phyloP scores from a whole-genome alignment of 2,888 invertebrate species.

The Stenchaetothrips biformis region DNA sequence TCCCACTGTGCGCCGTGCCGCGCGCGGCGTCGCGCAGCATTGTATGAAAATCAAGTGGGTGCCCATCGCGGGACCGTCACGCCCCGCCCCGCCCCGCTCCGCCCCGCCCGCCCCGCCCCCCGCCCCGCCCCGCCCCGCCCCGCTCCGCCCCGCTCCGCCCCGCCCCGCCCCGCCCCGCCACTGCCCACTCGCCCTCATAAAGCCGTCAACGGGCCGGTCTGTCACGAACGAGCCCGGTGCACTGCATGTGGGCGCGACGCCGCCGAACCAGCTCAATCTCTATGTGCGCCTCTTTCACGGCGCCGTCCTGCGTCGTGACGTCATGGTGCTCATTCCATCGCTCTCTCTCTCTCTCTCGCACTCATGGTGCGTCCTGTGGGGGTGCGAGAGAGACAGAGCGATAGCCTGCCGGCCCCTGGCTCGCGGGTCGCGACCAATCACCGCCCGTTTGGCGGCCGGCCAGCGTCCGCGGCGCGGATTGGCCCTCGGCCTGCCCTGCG shows the following conservation, averaged over 20 bases:
- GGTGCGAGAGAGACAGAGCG: too few species aligned
- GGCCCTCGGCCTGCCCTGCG: too few species aligned
- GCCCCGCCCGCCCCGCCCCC: too few species aligned
- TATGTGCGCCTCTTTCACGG: not conserved
- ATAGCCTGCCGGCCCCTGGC: too few species aligned
- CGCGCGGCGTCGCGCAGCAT: not conserved
- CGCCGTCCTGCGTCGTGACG: not conserved
- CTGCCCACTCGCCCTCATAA: slow-evolving; percentile 8
- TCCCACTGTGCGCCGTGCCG: not conserved
- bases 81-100: not conserved
- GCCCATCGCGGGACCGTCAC: not conserved
- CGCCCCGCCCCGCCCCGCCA: not conserved
- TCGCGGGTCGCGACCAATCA: too few species aligned
- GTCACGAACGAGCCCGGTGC: not conserved
- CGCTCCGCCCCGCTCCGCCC: not conserved
- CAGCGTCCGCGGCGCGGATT: too few species aligned
- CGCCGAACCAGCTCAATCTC: not conserved
- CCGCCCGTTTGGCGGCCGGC: too few species aligned
- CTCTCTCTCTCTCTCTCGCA: not conserved
- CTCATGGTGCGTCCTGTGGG: not conserved
- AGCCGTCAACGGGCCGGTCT: not conserved
- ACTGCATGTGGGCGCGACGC: not conserved
- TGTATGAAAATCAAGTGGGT: not conserved
- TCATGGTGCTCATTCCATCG: too few species aligned
- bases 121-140: not conserved